Evolutionary conservation across 53 echinoderm and acorn worm genomes (phyloP).

Genomic region (Hippasteria phrygiana): DNA sequence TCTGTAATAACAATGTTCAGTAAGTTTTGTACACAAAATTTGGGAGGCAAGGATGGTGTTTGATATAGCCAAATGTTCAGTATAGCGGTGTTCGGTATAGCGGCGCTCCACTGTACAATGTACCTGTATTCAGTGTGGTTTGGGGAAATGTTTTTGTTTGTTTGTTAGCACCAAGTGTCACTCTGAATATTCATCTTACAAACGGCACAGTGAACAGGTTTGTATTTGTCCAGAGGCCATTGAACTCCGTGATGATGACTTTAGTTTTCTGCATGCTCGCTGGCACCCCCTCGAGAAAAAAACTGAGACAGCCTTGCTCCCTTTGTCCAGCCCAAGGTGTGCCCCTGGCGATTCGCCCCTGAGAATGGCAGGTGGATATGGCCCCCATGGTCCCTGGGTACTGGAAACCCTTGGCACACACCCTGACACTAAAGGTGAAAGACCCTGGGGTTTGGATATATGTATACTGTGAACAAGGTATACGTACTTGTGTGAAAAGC

Average conservation of each 20-base stretch:
- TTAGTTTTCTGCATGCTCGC: not conserved
- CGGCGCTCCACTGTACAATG: too few species aligned
- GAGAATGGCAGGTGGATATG: constrained; percentile 20
- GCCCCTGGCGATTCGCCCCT: constrained; percentile 14
- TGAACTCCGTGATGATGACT: constrained; percentile 4
- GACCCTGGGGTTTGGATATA: too few species aligned
- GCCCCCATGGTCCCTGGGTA: not conserved
- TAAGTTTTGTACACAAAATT: too few species aligned
- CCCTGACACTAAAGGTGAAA: too few species aligned
- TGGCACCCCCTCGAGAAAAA: not conserved
- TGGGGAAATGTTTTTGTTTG: too few species aligned
- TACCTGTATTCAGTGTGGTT: too few species aligned
- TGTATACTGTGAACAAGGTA: too few species aligned
- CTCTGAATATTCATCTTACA: not conserved
- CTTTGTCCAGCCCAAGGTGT: not conserved
- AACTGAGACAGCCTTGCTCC: not conserved
- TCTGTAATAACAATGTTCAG: too few species aligned
- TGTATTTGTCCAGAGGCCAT: not conserved
- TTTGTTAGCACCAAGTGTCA: not conserved
- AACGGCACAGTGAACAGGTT: not conserved
- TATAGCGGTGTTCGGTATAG: too few species aligned
- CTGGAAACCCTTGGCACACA: not conserved
- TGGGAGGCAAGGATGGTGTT: too few species aligned
- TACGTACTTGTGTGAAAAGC: too few species aligned
- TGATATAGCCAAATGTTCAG: too few species aligned